Evolutionary conservation across 2,113 vertebrate genomes (phyloP), one percentile per base, ranked within the genome.

Genomic region (Canis aureus): DNA sequence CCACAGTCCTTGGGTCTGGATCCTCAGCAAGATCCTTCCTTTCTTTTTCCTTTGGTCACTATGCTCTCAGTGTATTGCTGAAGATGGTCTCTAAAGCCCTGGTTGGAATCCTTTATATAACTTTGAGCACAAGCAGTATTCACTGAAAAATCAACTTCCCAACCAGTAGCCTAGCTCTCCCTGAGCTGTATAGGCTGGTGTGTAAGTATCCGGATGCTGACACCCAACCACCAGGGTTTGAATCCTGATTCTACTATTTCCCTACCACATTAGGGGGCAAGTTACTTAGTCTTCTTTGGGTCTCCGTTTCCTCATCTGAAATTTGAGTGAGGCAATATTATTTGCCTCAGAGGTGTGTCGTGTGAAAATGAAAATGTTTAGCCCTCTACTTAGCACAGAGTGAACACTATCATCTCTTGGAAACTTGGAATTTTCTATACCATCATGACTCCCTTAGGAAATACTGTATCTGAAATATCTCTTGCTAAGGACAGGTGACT

Each of bases 271-370:
- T 67, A 53, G 49, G n/a, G 29, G 59, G 32, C 35, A 90, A 60
- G 29, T 71, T 60, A 85, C 17, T 93, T 59, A 25, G 73, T 32
- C 3, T 59, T n/a, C 0, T 25, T 27, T 55, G 69, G 25, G 2
- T 69, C n/a, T 97, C 81, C 76, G 19, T 96, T 97, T 92, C 13
- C 38, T 94, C 38, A 55, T 79, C 29, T 94, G 43, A 85, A 90
- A 88, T 81, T 66, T 35, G 25, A 38, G 8, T 38, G 4, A 57
- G 71, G 55, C 32, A 71, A 22, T 13, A 59, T 32, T 66, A 76
- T 15, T 19, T 80, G 25, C 9, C 66, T 73, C 84, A 62, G 62
- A 81, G 19, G 1, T 43, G 12, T n/a, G 3, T 35, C 60, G 25
- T 4, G 8, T 84, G 53, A 27, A 92, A 90, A 73, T 20, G 3